Evolutionary conservation across 2,888 invertebrate genomes (phyloP).

Genomic region (Cryptosula pallasiana): DNA sequence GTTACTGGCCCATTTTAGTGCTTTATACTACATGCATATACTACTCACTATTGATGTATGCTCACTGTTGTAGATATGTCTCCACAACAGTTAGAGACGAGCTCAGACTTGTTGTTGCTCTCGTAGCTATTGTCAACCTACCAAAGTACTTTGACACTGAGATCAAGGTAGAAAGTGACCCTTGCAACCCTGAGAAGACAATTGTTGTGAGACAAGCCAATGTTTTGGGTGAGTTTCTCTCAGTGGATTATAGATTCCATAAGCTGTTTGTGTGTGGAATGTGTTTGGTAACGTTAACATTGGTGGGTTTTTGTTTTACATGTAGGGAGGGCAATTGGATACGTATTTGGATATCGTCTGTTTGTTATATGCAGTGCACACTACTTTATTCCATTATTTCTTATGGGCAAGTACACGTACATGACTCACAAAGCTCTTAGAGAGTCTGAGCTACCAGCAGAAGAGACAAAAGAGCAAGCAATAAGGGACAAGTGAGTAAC

Average conservation of each 20-base stretch:
- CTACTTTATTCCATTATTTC: not conserved
- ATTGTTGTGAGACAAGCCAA: conserved; percentile 14
- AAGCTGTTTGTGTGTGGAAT: too few species aligned
- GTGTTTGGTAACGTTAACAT: too few species aligned
- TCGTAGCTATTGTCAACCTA: not conserved
- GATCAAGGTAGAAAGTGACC: not conserved
- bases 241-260: too few species aligned
- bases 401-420: not conserved
- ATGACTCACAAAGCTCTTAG: not conserved
- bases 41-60: too few species aligned
- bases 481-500: not conserved
- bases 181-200: not conserved
- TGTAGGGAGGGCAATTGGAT: too few species aligned
- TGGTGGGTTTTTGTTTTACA: too few species aligned
- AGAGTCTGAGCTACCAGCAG: not conserved
- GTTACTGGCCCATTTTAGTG: too few species aligned
- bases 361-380: not conserved
- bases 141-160: conserved; percentile 11
- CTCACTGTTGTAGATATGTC: conserved; percentile 6
- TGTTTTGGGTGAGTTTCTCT: not conserved
- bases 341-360: too few species aligned
- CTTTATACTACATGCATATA: too few species aligned
- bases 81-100: not conserved
- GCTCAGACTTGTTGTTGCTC: not conserved
- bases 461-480: not conserved